Evolutionary conservation across 1,140 invertebrate species (phyloP).

Genomic region (Rhopalosiphum padi): DNA sequence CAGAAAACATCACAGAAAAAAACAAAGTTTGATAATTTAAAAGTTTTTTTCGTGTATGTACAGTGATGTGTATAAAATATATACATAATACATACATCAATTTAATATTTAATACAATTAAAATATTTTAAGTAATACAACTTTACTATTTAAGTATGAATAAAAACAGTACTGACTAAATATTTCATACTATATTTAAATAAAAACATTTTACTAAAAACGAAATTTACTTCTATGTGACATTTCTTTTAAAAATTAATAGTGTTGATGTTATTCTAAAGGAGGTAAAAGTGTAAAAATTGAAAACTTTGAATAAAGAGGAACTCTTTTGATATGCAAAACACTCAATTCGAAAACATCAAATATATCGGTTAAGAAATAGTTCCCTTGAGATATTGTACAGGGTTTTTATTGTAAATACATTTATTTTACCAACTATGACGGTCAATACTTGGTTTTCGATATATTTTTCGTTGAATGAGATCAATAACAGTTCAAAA

Average conservation of each 20-base stretch:
- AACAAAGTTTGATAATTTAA: too few species aligned
- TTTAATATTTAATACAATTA: too few species aligned
- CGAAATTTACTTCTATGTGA: not conserved
- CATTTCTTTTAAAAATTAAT: not conserved
- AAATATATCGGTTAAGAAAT: conserved; percentile 20
- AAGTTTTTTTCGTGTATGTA: too few species aligned
- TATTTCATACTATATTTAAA: not conserved
- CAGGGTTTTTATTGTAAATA: not conserved
- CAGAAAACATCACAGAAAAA: not conserved
- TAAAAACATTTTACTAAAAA: not conserved
- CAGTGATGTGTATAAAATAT: too few species aligned
- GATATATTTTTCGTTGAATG: conserved; percentile 12
- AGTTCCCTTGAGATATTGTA: not conserved
- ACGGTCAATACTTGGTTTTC: not conserved
- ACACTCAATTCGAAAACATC: not conserved
- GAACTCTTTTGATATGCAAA: not conserved
- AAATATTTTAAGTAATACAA: not conserved
- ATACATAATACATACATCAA: too few species aligned
- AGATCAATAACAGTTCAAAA: conserved; percentile 21
- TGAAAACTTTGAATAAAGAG: not conserved
- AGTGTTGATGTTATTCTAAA: not conserved
- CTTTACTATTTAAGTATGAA: not conserved
- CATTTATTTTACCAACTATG: not conserved
- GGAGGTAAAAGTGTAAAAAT: not conserved
- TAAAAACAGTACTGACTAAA: not conserved